These are phyloP conservation scores for Rachycentron canadum DNA, from an alignment of 2,797 vertebrate species.

Conservation along the genomic window DNA sequence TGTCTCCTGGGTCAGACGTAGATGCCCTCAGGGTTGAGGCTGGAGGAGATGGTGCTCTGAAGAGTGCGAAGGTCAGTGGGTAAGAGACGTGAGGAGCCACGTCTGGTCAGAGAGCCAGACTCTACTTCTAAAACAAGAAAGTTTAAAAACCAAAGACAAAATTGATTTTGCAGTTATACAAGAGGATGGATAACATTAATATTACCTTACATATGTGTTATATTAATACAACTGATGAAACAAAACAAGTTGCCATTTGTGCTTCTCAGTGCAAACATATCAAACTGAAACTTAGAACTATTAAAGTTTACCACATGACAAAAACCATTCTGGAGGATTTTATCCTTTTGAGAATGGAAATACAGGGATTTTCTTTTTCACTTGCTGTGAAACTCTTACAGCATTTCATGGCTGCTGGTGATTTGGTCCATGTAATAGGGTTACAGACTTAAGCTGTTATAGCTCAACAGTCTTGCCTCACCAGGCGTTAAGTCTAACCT, in stretches of 20 bases:
- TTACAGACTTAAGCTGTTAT: constrained; percentile 54
- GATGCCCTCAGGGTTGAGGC: constrained; percentile 96
- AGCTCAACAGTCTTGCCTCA: constrained; percentile 17
- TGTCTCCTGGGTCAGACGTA: constrained; percentile 88
- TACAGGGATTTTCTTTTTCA: constrained; percentile 38
- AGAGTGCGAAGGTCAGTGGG: constrained; percentile 92
- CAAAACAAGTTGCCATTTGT: background rate
- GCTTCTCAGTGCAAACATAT: background rate
- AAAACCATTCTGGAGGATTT: background rate
- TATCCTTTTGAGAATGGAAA: constrained; percentile 24
- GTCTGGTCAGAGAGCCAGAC: constrained; percentile 90
- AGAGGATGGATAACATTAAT: background rate
- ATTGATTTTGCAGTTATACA: background rate
- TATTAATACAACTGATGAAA: background rate
- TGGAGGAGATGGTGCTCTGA: constrained; percentile 89
- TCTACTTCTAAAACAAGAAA: constrained; percentile 79
- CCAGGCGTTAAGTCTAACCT: background rate
- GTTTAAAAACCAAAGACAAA: background rate
- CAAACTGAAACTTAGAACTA: background rate
- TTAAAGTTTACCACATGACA: background rate
- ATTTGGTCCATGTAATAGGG: constrained; percentile 45
- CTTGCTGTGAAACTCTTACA: constrained; percentile 28
- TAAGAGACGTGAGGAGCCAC: constrained; percentile 90
- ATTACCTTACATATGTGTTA: background rate
- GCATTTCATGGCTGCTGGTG: constrained; percentile 9